These are phyloP conservation scores for Thamnophis sirtalis DNA, from an alignment of 2,113 vertebrate species.

Conservation along the genomic window DNA sequence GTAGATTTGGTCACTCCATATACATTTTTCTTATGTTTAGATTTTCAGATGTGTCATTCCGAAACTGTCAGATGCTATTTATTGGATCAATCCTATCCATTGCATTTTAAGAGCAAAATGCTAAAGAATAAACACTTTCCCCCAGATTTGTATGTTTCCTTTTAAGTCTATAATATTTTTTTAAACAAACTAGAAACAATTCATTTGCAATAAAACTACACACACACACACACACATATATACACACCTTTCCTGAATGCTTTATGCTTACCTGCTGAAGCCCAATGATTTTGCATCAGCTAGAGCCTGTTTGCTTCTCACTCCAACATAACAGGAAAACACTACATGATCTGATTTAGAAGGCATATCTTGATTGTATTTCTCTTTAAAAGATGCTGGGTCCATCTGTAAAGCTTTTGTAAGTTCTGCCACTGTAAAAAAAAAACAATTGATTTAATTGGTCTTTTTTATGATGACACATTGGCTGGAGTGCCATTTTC, in stretches of 20 bases:
- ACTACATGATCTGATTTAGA: constrained; percentile 76
- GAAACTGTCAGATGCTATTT: neutral
- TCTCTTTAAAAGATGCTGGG: constrained; percentile 78
- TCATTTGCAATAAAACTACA: neutral
- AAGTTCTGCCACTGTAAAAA: constrained; percentile 79
- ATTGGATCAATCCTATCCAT: neutral
- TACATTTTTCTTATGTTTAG: too few species aligned
- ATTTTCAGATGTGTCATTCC: neutral
- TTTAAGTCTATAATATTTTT: accelerated
- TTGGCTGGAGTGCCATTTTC: neutral
- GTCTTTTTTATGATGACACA: neutral
- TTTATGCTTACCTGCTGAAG: constrained; percentile 77
- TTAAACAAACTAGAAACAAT: neutral
- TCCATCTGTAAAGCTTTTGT: constrained; percentile 79
- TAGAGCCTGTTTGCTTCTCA: constrained; percentile 82
- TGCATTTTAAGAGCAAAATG: neutral
- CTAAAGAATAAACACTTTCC: neutral
- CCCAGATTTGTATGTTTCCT: neutral
- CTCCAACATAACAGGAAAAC: constrained; percentile 85
- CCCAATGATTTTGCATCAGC: constrained; percentile 76
- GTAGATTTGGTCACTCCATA: too few species aligned
- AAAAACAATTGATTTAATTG: constrained; percentile 10
- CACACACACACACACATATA: neutral
- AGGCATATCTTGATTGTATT: constrained; percentile 80
- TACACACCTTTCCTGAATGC: neutral